Conservation (phyloP, 2,888 invertebrate species). For the Tanytarsus gracilentus region DNA sequence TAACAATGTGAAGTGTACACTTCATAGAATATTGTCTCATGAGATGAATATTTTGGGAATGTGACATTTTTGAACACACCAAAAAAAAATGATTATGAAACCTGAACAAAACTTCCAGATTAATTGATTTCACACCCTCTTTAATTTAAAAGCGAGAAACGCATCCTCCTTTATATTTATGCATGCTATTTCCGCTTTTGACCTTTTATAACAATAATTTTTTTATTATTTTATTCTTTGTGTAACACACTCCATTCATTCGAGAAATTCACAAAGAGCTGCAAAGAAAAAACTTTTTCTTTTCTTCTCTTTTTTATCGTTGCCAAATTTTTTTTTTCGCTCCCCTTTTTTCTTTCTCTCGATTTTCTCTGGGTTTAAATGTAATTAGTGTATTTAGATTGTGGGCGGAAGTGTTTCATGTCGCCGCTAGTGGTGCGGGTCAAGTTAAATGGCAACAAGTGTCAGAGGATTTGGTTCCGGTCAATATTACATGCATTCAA, state of each 20-base stretch:
- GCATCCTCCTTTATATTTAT: no score
- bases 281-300: slow-evolving; percentile 23
- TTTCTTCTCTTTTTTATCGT: slow-evolving; percentile 10
- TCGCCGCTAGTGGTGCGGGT: slow-evolving; percentile 85
- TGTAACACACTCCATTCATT: neutral
- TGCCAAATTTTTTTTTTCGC: slow-evolving; percentile 8
- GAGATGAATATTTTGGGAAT: no score
- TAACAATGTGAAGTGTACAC: no score
- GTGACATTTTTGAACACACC: no score
- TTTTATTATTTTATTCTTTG: neutral
- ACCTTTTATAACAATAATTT: no score
- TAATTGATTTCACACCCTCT: no score
- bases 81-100: no score
- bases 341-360: neutral
- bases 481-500: slow-evolving; percentile 96
- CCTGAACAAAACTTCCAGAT: no score
- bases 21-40: no score
- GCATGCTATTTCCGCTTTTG: no score
- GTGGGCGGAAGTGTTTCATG: slow-evolving; percentile 98
- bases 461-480: slow-evolving; percentile 95
- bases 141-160: no score
- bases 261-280: neutral
- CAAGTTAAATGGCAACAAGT: slow-evolving; percentile 97
- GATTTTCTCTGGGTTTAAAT: slow-evolving; percentile 15
- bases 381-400: slow-evolving; percentile 56